phyloP scores from a whole-genome alignment of 2,797 vertebrate species.

The Myripristis murdjan region DNA sequence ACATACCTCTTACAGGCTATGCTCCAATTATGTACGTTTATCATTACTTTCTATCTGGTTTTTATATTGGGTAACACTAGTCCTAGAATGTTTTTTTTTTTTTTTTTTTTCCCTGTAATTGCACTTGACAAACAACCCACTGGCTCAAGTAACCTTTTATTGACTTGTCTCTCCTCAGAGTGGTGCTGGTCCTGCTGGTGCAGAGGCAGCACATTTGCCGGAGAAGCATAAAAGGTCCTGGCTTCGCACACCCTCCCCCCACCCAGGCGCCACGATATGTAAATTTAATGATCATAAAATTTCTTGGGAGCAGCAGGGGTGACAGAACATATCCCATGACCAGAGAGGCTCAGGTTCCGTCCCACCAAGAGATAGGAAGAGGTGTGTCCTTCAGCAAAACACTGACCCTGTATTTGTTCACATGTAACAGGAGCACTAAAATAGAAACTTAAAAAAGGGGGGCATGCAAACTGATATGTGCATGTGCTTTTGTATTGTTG shows the following conservation, averaged over 20 bases:
- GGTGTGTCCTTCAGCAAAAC: slow-evolving; percentile 27
- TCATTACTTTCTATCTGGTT: slow-evolving; percentile 51
- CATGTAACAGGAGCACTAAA: neutral
- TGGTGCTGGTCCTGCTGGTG: slow-evolving; percentile 37
- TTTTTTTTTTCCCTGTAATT: slow-evolving; percentile 66
- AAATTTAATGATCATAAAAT: slow-evolving; percentile 63
- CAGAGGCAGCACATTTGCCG: slow-evolving; percentile 45
- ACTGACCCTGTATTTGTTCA: slow-evolving; percentile 29
- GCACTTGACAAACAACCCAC: slow-evolving; percentile 72
- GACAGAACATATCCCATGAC: slow-evolving; percentile 51
- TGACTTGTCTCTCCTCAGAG: slow-evolving; percentile 68
- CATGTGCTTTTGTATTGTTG: too few species aligned
- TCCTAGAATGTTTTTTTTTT: slow-evolving; percentile 56
- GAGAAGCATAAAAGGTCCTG: slow-evolving; percentile 52
- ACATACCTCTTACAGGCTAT: slow-evolving; percentile 34
- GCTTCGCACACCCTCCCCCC: slow-evolving; percentile 54
- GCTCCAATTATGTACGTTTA: slow-evolving; percentile 40
- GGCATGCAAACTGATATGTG: slow-evolving; percentile 8
- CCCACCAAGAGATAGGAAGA: slow-evolving; percentile 25
- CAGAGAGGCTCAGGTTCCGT: slow-evolving; percentile 42
- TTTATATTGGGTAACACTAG: slow-evolving; percentile 55
- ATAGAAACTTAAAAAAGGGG: too few species aligned
- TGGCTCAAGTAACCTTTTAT: slow-evolving; percentile 74
- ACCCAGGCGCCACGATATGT: slow-evolving; percentile 61
- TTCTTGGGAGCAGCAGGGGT: slow-evolving; percentile 48